phyloP scores from a whole-genome alignment of 2,113 vertebrate genomes.

The Triplophysa rosa region DNA sequence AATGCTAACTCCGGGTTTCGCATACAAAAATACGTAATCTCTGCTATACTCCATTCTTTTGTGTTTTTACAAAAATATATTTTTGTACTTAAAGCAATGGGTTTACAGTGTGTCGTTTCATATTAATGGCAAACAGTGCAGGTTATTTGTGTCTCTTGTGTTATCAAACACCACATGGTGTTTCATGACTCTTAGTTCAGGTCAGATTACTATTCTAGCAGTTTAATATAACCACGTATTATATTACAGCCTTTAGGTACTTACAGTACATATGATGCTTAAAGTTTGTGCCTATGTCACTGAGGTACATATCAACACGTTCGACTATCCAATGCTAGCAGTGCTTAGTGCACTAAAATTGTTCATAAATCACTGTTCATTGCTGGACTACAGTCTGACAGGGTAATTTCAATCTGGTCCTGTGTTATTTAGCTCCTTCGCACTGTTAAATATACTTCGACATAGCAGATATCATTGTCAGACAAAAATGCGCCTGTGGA shows the following conservation, averaged over 20 bases:
- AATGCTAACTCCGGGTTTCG: no score
- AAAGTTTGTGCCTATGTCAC: background rate
- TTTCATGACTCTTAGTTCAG: no score
- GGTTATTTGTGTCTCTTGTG: no score
- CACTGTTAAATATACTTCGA: conserved; percentile 19
- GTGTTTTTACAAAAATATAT: no score
- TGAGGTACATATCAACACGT: background rate
- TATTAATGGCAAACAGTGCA: no score
- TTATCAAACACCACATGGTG: background rate
- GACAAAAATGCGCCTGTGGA: background rate
- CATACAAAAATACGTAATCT: no score
- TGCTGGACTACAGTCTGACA: conserved; percentile 13
- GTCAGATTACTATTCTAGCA: no score
- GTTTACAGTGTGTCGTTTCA: no score
- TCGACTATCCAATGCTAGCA: background rate
- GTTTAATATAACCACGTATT: no score
- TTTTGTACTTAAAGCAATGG: no score
- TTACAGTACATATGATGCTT: background rate
- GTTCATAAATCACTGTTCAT: background rate
- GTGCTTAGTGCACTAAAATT: background rate
- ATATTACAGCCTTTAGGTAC: no score
- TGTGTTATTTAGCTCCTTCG: background rate
- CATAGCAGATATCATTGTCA: conserved; percentile 14
- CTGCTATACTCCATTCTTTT: no score
- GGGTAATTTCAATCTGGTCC: conserved; percentile 12